A percentile compares a stretch with the other conserved stretches of the same genome.
phyloP scores from a whole-genome alignment of 2,113 vertebrate genomes.

The Turdus rufiventris region DNA sequence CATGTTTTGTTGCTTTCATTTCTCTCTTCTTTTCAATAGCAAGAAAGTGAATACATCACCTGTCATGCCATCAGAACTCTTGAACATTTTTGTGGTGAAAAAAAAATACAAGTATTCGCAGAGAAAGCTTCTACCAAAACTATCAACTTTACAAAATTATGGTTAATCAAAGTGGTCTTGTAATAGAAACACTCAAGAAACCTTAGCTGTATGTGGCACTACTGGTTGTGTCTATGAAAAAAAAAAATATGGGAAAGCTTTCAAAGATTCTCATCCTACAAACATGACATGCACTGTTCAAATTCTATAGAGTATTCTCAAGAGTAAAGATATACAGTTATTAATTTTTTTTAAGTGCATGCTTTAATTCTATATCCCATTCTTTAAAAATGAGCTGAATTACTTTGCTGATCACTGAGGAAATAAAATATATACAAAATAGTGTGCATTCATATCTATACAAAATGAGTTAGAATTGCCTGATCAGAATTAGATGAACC shows the following conservation, averaged over 20 bases:
- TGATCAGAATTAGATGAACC: background rate
- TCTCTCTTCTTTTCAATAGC: background rate
- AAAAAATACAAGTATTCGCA: background rate
- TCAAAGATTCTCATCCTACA: background rate
- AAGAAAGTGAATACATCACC: background rate
- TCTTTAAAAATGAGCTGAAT: background rate
- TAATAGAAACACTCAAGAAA: background rate
- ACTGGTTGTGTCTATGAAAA: background rate
- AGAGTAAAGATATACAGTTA: background rate
- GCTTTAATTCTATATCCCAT: background rate
- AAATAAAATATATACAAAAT: background rate
- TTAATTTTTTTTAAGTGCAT: background rate
- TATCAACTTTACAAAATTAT: background rate
- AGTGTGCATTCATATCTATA: background rate
- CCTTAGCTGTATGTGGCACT: background rate
- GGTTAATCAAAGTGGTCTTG: background rate
- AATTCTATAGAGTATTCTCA: background rate
- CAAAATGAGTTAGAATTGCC: background rate
- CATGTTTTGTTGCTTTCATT: accelerated
- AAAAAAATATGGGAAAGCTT: background rate
- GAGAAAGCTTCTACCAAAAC: background rate
- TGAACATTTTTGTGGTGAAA: background rate
- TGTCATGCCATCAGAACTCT: background rate
- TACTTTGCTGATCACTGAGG: background rate
- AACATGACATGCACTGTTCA: background rate